Base-by-base conservation (phyloP, 2,888 invertebrate genomes). In the Cataglyphis cursor region DNA sequence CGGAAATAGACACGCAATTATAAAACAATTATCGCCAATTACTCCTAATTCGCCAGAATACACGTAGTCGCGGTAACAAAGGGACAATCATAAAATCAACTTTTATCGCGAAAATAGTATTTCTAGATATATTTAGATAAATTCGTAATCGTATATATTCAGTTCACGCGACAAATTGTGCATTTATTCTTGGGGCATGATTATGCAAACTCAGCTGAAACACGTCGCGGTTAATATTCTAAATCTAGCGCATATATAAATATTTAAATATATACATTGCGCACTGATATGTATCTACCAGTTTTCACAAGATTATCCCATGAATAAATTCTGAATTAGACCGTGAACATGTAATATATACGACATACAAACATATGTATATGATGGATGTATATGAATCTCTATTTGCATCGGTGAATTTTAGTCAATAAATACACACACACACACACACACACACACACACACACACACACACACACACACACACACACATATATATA, bases 321-420 rank as follows among this genome's bases (percentile, higher is more conserved):
- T 57, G 44, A 80, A 80, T 80, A 80, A 80, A 80, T 80, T 57
- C 59, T 74, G 35, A 74, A 80, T 73, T 80, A 73, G 74, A 80
- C 31, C 44, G 31, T 54, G 57, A 59, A 78, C 44, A 59, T 48
- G 59, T 48, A 24, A 73, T 21, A 31, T 21, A 31, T 78, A 80
- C 10, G n/a, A 74, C 8, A 24, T 6, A 12, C 12, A n/a, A 12
- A 35, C 73, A 59, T 54, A 80, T 73, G 31, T 73, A 24, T 73
- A 44, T 57, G 41, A 44, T 54, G 74, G 73, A 41, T 44, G 48
- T 54, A 24, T 5, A 35, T 12, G 57, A 59, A 59, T 21, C n/a
- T 44, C 59, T 74, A 80, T 80, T 80, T 80, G 59, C 78, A 44
- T 44, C 59, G 41, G 41, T 44, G 31, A 41, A 21, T 57, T 80